Base-by-base conservation (phyloP, 1,140 invertebrate species). In the Limonius californicus region DNA sequence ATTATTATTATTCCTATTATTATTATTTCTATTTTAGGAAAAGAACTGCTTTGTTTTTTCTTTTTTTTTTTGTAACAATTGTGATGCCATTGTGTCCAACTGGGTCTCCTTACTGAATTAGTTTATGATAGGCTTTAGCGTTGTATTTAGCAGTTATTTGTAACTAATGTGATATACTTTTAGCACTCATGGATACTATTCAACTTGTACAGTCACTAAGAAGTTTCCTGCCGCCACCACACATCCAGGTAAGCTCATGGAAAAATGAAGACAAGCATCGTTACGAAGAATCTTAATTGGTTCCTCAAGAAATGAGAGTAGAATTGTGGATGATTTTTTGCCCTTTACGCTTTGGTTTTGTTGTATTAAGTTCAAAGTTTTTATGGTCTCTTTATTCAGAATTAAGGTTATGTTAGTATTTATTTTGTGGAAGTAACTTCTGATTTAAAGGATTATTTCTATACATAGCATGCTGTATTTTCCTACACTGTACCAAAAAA, bases 171-270 rank as follows among this genome's bases (percentile, higher is more conserved):
- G 58, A n/a, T n/a, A n/a, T n/a, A n/a, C n/a, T 80, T 80, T 8
- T 75, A 92, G 90, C 90, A 67, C 78, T 92, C 30, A 84, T 91
- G 76, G 90, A 92, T 74, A 91, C 90, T 50, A 91, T 92, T 74
- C 90, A 92, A 72, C 78, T 92, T 68, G 89, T 92, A 60, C 90
- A 92, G 70, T 90, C 89, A 9, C 77, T 92, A 57, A 81, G 90
- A 45, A 91, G 88, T 76, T 91, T 90, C 70, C 77, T 92, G 66
- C 90, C 90, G 57, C 89, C 89, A 12, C 90, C 90, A 1, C 89
- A 91, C 76, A 92, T 92, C 70, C 88, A 89, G 68, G 89, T 92
- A 14, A 90, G 88, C 64, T 91, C 89, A 59, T 92, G 90, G 90
- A 92, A 92, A 75, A 91, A 90, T 73, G 89, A 92, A 73, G 88